Evolutionary conservation across 2,113 vertebrate genomes (phyloP).

Genomic region (Nestor notabilis): DNA sequence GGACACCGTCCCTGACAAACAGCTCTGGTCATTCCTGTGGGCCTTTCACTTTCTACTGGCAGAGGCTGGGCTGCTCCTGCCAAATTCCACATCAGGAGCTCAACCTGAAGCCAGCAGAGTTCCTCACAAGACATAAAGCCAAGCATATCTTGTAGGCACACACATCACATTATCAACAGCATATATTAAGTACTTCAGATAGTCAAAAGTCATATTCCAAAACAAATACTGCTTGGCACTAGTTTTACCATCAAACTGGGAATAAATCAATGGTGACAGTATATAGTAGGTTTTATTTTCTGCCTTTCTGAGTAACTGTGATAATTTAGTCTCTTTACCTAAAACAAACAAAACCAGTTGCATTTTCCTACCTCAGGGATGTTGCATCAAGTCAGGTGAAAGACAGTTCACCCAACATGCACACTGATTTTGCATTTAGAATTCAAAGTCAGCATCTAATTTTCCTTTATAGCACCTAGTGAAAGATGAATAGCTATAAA

Average conservation of each 20-base stretch:
- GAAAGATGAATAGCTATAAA: not conserved
- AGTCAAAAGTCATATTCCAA: not conserved
- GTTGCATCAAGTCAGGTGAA: not conserved
- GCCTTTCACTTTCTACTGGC: not conserved
- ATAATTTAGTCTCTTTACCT: not conserved
- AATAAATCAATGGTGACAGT: not conserved
- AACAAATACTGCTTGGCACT: not conserved
- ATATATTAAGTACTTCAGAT: not conserved
- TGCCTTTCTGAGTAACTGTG: not conserved
- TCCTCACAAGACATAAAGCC: not conserved
- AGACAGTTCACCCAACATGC: not conserved
- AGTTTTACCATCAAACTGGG: not conserved
- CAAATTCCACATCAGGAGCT: fast-evolving
- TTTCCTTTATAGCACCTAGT: not conserved
- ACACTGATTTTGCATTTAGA: not conserved
- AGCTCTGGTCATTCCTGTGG: not conserved
- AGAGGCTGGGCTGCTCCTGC: not conserved
- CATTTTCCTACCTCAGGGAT: not conserved
- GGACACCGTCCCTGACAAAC: constrained; percentile 37
- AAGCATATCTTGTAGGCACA: not conserved
- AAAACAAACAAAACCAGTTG: not conserved
- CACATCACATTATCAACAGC: not conserved
- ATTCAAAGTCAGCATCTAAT: not conserved
- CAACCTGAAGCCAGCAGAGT: not conserved
- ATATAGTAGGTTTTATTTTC: not conserved